Evolutionary conservation across 2,888 invertebrate genomes (phyloP), one percentile per base, ranked within the genome.

Genomic region (Steinernema scapterisci): DNA sequence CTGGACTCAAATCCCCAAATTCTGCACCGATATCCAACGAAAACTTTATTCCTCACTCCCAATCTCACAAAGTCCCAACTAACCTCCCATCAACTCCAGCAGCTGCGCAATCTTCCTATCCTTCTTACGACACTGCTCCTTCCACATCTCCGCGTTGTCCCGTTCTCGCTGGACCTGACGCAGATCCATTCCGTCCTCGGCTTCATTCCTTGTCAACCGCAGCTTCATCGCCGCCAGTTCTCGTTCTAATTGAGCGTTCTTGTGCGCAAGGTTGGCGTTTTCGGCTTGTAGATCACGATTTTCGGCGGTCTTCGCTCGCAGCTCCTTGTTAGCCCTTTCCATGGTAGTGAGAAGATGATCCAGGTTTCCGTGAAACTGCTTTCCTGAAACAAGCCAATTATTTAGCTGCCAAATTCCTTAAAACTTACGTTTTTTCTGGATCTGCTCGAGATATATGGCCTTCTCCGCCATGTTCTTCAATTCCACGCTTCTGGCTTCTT

Each of bases 141-240:
- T 9, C 63, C 11, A 31, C 9, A 16, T 6, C 25, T 27, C 25
- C 38, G 31, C 27, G 16, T n/a, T 63, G 7, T 63, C 5, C 2
- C 38, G 27, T n/a, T 63, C 63, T n/a, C 16, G 5, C 63, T 63
- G 31, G 1, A 63, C 16, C 21, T 31, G 63, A 3, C 54, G 16
- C n/a, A 75, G 74, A 0, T 74, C 75, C 11, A 9, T 48, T 51
- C 25, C 38, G 1, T 46, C 70, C 23, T n/a, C 75, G 21, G 6
- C 11, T 70, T 74, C 74, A 27, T 21, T 71, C 52, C 54, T 70
- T 16, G 43, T 70, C 9, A 63, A 13, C 1, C 63, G 27, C 6
- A 63, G 31, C 63, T 63, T 63, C 27, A 63, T 16, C 11, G 63
- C 63, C 31, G 63, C 31, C 63, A 63, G 13, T 3, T 63, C 63